These are phyloP conservation scores for Agrenia bidenticulata DNA, from an alignment of 2,888 invertebrate species.

Conservation along the genomic window DNA sequence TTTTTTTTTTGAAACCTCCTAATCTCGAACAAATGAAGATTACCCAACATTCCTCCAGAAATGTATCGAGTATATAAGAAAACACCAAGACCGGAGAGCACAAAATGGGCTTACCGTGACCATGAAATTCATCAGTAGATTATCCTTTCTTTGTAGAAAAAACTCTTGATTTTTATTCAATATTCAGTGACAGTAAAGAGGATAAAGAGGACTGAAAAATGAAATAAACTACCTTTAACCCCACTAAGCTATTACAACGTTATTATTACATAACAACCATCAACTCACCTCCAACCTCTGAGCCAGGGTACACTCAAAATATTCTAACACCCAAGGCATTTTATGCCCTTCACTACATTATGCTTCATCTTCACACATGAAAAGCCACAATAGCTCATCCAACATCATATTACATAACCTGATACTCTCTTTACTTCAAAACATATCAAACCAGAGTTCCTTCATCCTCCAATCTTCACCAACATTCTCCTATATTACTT, in stretches of 20 bases:
- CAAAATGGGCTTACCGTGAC: conserved; percentile 28
- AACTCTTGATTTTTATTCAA: not conserved
- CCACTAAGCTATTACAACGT: not conserved
- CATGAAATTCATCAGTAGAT: conserved; percentile 33
- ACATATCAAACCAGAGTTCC: conserved; percentile 3
- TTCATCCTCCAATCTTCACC: too few relatives aligned
- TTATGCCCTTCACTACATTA: not conserved
- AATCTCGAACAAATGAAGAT: conserved; percentile 26
- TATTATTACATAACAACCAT: conserved; percentile 5
- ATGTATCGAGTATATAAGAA: not conserved
- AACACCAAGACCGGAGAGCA: not conserved
- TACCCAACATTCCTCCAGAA: conserved; percentile 12
- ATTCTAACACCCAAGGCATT: conserved; percentile 1
- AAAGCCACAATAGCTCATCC: not conserved
- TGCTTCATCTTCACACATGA: not conserved
- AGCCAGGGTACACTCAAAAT: not conserved
- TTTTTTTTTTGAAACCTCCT: conserved; percentile 15
- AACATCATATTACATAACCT: not conserved
- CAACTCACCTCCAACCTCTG: conserved; percentile 4
- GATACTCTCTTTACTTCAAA: conserved; percentile 3
- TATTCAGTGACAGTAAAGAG: conserved; percentile 7
- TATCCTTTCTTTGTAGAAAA: conserved; percentile 18
- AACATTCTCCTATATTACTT: not conserved
- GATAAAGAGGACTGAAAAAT: conserved; percentile 1
- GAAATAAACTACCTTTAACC: not conserved